Evolutionary conservation across 2,888 invertebrate genomes (phyloP).

Genomic region (Tetragonula carbonaria): DNA sequence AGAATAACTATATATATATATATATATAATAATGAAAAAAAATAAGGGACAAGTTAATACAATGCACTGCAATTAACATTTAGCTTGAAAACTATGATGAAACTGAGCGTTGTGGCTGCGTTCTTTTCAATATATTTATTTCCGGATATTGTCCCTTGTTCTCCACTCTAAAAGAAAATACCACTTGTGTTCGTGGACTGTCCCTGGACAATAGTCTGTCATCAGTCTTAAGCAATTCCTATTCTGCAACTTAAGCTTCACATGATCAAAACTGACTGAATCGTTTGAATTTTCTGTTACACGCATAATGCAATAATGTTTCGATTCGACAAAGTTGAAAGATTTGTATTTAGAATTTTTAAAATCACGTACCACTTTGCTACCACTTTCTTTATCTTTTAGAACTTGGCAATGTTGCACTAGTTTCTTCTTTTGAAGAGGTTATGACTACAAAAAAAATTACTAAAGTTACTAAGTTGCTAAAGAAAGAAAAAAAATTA

Average conservation of each 20-base stretch:
- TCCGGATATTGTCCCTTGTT: too few relatives aligned
- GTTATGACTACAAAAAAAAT: background rate
- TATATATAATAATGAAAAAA: too few relatives aligned
- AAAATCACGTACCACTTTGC: background rate
- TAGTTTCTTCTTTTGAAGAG: background rate
- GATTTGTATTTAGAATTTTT: background rate
- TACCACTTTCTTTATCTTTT: background rate
- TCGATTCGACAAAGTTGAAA: too few relatives aligned
- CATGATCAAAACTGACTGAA: background rate
- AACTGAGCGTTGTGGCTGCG: too few relatives aligned
- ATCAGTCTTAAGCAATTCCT: background rate
- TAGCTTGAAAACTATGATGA: too few relatives aligned
- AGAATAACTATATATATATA: too few relatives aligned
- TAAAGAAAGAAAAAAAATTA: background rate
- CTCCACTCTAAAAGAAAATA: too few relatives aligned
- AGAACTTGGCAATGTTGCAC: background rate
- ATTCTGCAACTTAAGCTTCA: conserved; percentile 9
- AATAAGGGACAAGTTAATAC: too few relatives aligned
- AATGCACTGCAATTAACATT: too few relatives aligned
- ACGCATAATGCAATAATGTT: background rate
- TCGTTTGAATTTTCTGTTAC: background rate
- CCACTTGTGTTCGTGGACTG: too few relatives aligned
- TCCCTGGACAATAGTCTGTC: too few relatives aligned
- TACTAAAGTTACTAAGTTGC: background rate
- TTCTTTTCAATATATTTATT: too few relatives aligned